Conservation (phyloP, 2,888 invertebrate genomes). For the Troides aeacus region DNA sequence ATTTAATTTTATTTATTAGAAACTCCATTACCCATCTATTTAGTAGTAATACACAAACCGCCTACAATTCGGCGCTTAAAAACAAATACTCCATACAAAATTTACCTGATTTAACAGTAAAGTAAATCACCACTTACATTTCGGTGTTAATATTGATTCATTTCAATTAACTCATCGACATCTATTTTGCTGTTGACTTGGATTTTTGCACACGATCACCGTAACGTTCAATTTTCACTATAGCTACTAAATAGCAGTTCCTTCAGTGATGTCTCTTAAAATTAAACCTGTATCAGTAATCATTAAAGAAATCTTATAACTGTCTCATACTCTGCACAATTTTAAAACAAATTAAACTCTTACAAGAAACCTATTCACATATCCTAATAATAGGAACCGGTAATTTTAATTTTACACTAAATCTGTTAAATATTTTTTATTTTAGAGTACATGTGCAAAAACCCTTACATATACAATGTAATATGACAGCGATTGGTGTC, state of each 20-base stretch:
- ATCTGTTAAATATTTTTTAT: neutral
- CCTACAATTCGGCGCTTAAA: slow-evolving; percentile 46
- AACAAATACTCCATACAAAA: slow-evolving; percentile 39
- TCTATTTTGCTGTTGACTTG: neutral
- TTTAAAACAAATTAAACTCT: neutral
- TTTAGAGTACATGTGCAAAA: slow-evolving; percentile 5
- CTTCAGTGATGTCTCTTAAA: neutral
- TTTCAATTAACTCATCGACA: neutral
- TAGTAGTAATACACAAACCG: slow-evolving; percentile 52
- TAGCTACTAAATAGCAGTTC: neutral
- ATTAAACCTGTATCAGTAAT: neutral
- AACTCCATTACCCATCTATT: slow-evolving; percentile 56
- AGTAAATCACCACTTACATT: neutral
- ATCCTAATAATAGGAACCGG: slow-evolving; percentile 1
- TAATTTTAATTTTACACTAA: neutral
- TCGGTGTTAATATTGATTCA: neutral
- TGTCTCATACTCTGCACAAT: neutral
- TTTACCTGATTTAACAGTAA: slow-evolving; percentile 9
- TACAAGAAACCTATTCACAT: neutral
- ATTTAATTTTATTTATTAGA: slow-evolving; percentile 63
- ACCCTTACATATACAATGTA: neutral
- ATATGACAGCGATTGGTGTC: neutral
- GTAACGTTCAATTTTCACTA: neutral
- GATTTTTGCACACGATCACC: slow-evolving; percentile 15
- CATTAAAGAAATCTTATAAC: too few relatives aligned